Conservation (phyloP, 2,888 invertebrate species). For the Muschampia plurimacula region DNA sequence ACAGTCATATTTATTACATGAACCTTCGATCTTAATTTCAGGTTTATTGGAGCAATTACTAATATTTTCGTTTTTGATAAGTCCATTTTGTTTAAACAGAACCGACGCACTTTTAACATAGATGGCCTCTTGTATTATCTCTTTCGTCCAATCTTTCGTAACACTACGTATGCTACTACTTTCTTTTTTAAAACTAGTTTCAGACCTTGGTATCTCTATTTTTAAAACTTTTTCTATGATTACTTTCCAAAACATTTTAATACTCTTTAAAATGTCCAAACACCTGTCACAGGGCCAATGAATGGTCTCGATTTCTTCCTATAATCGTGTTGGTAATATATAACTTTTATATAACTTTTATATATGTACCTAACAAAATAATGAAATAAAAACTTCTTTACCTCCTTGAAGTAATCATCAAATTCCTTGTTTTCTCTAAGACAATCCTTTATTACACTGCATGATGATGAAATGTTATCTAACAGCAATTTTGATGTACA, state of each 20-base stretch:
- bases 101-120: conserved; percentile 60
- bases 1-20: conserved; percentile 22
- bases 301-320: conserved; percentile 77
- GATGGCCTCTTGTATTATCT: conserved; percentile 65
- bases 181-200: conserved; percentile 45
- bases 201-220: conserved; percentile 56
- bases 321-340: conserved; percentile 2
- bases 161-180: conserved; percentile 59
- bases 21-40: conserved; percentile 11
- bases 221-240: conserved; percentile 71
- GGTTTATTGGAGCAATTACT: conserved; percentile 13
- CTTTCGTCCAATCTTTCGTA: conserved; percentile 66
- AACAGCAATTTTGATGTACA: conserved; percentile 74
- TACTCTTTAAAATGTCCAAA: conserved; percentile 71
- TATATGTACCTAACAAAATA: not conserved
- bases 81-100: conserved; percentile 38
- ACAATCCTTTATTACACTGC: conserved; percentile 68
- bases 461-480: conserved; percentile 70
- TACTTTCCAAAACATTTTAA: conserved; percentile 79
- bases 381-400: conserved; percentile 48
- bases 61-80: conserved; percentile 15
- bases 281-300: conserved; percentile 79
- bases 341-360: not conserved
- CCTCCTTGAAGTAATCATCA: conserved; percentile 72
- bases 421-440: conserved; percentile 62